Percentiles rank a stretch among this genome's conserved stretches.
Evolutionary conservation across 2,888 invertebrate species (phyloP).

Genomic region (Lasius platythorax): DNA sequence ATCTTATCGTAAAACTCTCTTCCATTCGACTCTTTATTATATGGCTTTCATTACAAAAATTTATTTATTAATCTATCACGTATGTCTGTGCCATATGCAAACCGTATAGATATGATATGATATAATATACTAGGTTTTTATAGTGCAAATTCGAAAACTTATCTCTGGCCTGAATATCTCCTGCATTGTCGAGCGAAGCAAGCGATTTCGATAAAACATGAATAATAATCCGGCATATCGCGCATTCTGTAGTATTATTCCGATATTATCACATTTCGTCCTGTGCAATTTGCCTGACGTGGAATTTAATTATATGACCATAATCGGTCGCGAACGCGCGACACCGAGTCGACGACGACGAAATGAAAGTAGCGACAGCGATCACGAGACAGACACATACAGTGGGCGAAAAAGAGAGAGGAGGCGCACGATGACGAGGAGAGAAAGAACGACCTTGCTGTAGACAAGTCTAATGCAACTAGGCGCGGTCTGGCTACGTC

Average conservation of each 20-base stretch:
- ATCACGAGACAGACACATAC: not conserved
- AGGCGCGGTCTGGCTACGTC: slow-evolving; percentile 64
- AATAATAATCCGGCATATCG: slow-evolving; percentile 53
- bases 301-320: slow-evolving; percentile 77
- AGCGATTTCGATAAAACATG: slow-evolving; percentile 58
- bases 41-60: not conserved
- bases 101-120: too few species aligned
- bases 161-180: not conserved
- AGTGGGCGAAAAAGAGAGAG: slow-evolving; percentile 37
- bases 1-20: slow-evolving; percentile 11
- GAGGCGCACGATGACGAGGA: slow-evolving; percentile 12
- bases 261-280: not conserved
- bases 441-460: slow-evolving; percentile 72
- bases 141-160: not conserved
- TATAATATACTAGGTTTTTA: not conserved
- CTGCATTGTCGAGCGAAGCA: not conserved
- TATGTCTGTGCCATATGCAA: not conserved
- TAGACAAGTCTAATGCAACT: slow-evolving; percentile 66
- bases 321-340: slow-evolving; percentile 72
- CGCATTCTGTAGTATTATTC: slow-evolving; percentile 53
- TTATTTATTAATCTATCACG: not conserved
- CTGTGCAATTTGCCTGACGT: slow-evolving; percentile 61
- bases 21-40: not conserved
- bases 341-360: slow-evolving; percentile 59
- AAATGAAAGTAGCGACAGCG: slow-evolving; percentile 73